phyloP scores from a whole-genome alignment of 1,140 invertebrate genomes.

The Drosophila orosa region DNA sequence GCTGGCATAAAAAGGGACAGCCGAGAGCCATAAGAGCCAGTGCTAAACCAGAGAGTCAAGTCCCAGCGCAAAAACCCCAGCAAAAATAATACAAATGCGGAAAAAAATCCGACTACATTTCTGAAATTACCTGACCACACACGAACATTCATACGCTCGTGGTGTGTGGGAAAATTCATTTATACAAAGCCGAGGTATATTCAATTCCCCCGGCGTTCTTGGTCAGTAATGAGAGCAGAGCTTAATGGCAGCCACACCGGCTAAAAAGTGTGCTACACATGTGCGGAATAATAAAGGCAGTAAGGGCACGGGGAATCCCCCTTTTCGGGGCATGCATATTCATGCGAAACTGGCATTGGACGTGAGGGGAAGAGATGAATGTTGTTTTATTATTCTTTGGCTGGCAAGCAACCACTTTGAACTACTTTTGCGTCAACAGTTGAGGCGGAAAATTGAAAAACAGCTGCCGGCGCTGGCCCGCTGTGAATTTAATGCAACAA shows the following conservation, averaged over 20 bases:
- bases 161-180: conserved; percentile 20
- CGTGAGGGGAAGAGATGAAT: background rate
- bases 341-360: conserved; percentile 36
- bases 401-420: conserved; percentile 57
- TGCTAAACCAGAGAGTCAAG: conserved; percentile 73
- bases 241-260: conserved; percentile 27
- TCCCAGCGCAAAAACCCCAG: conserved; percentile 41
- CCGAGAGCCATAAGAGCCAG: conserved; percentile 51
- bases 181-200: conserved; percentile 30
- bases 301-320: background rate
- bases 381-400: conserved; percentile 52
- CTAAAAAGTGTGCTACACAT: conserved; percentile 42
- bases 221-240: conserved; percentile 47
- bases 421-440: conserved; percentile 57
- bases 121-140: conserved; percentile 72
- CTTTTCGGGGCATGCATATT: conserved; percentile 53
- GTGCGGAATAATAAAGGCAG: conserved; percentile 26
- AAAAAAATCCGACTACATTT: conserved; percentile 53
- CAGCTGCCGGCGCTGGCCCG: conserved; percentile 60
- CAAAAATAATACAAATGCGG: conserved; percentile 20
- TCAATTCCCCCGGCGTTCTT: conserved; percentile 52
- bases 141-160: background rate
- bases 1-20: conserved; percentile 70
- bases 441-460: conserved; percentile 81
- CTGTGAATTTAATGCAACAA: conserved; percentile 29